Evolutionary conservation across 2,113 vertebrate genomes (phyloP), one percentile per base, ranked within the genome.

Genomic region (Pholis gunnellus): DNA sequence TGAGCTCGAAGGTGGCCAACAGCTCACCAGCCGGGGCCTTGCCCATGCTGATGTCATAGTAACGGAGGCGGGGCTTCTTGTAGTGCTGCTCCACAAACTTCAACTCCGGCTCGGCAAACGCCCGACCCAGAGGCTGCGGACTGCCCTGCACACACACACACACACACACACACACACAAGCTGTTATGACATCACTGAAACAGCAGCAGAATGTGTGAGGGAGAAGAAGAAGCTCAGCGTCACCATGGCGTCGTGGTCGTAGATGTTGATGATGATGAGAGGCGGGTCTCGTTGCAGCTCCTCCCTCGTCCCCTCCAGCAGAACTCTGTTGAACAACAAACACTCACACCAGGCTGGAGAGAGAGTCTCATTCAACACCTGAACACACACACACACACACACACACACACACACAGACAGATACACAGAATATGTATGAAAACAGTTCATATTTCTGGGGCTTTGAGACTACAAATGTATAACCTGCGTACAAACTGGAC

Each of bases 281-380:
- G 97, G 98, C 0, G 96, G 96, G 84, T 99, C 98, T 42, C 92
- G 94, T 75, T 94, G 95, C 71, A 99, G 85, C 2, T 97, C 95
- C 17, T 97, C 97, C 81, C 93, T 96, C 22, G 93, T 95, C 59
- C 98, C 97, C 29, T 99, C 97, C 61, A 98, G 86, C 0, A 98
- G 92, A 31, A 99, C 93, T 90, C 97, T 96, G 67, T 99, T 95
- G 75, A 97, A 99, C 48, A 98, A 61, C 89, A 99, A 88, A 72
- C 97, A 93, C 68, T 99, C 96, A 11, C 95, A 95, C 97, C 97
- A 98, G 90, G 97, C 95, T 0, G 97, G 98, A 68, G 97, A 98
- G 75, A 99, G 94, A 0, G 96, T 99, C 77, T 97, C 96, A 46
- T 94, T 87, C 82, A 97, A 65, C 42, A 97, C 79, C 98, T 99